These are phyloP conservation scores for Brachylomia viminalis DNA, from an alignment of 2,888 invertebrate genomes.

Conservation along the genomic window DNA sequence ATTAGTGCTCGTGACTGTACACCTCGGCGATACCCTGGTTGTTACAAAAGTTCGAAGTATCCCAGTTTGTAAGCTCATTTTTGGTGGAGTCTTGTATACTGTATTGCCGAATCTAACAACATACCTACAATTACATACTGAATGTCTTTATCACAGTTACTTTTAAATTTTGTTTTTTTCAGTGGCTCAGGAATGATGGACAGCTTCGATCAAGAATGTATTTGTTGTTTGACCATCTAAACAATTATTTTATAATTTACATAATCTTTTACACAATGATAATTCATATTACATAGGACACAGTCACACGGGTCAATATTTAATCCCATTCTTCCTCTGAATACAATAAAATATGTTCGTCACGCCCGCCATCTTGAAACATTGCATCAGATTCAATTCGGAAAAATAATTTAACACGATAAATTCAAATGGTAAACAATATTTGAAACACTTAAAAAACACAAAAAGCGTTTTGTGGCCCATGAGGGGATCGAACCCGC, in stretches of 20 bases:
- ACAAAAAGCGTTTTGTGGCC: conserved; percentile 69
- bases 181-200: neutral
- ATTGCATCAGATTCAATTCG: conserved; percentile 42
- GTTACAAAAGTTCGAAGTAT: neutral
- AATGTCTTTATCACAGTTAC: neutral
- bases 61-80: neutral
- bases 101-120: neutral
- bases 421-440: conserved; percentile 29
- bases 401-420: conserved; percentile 49
- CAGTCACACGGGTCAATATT: conserved; percentile 14
- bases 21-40: too few species aligned
- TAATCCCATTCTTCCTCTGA: conserved; percentile 2
- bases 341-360: conserved; percentile 23
- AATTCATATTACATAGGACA: neutral
- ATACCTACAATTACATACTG: neutral
- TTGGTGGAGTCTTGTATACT: neutral
- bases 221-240: neutral
- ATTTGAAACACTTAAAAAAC: conserved; percentile 9
- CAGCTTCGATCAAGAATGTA: neutral
- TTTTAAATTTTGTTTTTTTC: neutral
- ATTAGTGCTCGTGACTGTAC: too few species aligned
- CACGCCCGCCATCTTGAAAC: neutral
- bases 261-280: neutral
- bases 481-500: conserved; percentile 84
- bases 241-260: conserved; percentile 1